Evolutionary conservation across 2,113 vertebrate genomes (phyloP).

Genomic region (Pseudopipra pipra): DNA sequence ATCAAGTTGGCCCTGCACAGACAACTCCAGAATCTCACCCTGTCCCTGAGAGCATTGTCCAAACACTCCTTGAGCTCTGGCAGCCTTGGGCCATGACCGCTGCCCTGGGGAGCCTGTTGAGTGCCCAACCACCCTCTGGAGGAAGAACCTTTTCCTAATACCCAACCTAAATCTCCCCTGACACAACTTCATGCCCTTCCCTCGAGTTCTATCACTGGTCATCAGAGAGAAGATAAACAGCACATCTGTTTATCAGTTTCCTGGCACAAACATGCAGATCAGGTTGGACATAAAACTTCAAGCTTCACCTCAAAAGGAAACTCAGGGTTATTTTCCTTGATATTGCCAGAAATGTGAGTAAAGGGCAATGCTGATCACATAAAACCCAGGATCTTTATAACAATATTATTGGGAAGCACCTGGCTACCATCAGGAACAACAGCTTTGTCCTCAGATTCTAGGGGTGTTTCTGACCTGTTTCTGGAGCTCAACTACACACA

Average conservation of each 20-base stretch:
- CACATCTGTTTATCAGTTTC: not conserved
- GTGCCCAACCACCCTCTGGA: not conserved
- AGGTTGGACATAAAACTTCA: not conserved
- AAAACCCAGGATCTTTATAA: not conserved
- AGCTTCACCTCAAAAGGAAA: not conserved
- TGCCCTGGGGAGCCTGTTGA: not conserved
- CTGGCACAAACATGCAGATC: not conserved
- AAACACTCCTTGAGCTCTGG: not conserved
- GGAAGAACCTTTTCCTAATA: not conserved
- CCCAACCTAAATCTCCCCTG: not conserved
- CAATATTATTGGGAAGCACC: not conserved
- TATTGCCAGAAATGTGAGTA: not conserved
- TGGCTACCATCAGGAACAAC: not conserved
- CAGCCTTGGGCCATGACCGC: not conserved
- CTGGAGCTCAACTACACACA: not conserved
- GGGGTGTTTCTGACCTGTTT: not conserved
- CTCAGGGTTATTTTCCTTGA: accelerated
- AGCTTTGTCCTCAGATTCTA: no score
- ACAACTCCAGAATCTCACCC: not conserved
- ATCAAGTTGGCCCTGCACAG: not conserved
- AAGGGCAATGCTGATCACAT: not conserved
- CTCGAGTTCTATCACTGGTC: accelerated
- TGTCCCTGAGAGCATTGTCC: accelerated
- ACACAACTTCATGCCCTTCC: not conserved
- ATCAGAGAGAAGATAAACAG: not conserved